These are phyloP conservation scores for Gymnoscopelus microlampas DNA, from an alignment of 2,797 vertebrate genomes.

Conservation along the genomic window DNA sequence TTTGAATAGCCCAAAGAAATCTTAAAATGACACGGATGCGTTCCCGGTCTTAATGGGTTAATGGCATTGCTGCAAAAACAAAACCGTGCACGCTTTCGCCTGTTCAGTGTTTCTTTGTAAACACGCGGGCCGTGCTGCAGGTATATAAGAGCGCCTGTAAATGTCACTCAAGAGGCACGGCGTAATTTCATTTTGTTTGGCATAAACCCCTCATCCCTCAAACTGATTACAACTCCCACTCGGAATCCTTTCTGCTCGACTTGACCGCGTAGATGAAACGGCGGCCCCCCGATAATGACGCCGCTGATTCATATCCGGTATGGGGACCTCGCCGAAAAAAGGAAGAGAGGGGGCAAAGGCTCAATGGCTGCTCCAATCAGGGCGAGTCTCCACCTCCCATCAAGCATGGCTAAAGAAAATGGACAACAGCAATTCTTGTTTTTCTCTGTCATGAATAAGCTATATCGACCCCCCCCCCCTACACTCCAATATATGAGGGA, in stretches of 20 bases:
- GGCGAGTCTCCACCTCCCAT: constrained; percentile 30
- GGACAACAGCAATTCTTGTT: constrained; percentile 71
- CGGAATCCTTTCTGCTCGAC: constrained; percentile 65
- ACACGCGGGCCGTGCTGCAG: constrained; percentile 70
- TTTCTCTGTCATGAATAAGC: constrained; percentile 78
- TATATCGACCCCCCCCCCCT: constrained; percentile 66
- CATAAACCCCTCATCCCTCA: constrained; percentile 76
- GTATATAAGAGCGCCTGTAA: constrained; percentile 63
- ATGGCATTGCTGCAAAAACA: constrained; percentile 37
- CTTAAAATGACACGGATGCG: no score
- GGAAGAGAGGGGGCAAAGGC: constrained; percentile 49
- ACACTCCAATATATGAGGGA: constrained; percentile 63
- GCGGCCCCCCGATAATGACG: constrained; percentile 74
- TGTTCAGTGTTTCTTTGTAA: constrained; percentile 70
- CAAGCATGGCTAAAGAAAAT: constrained; percentile 40
- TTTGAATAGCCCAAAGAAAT: no score
- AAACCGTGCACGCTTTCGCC: constrained; percentile 28
- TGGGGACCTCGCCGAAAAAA: constrained; percentile 46
- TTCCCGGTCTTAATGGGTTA: no score
- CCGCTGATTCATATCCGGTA: constrained; percentile 75
- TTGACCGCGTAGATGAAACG: constrained; percentile 80
- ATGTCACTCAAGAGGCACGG: constrained; percentile 70
- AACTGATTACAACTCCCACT: constrained; percentile 72
- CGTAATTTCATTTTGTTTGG: constrained; percentile 80
- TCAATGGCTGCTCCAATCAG: constrained; percentile 37